Base-by-base conservation (phyloP, 2,888 invertebrate species). In the Tetheella fluctuosa region DNA sequence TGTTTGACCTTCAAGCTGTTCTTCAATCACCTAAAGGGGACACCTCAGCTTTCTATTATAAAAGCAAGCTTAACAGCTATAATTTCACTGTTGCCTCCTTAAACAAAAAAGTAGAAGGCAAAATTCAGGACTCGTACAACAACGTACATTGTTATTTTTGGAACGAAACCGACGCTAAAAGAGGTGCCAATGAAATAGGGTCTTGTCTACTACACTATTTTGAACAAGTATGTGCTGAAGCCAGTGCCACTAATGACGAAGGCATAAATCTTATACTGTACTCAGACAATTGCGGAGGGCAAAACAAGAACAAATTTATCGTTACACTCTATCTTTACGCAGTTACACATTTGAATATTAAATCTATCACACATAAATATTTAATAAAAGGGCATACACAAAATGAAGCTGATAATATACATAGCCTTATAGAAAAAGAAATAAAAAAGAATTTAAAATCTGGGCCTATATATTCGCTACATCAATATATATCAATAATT, bases 81-180 rank as follows among this genome's bases (percentile, higher is more conserved):
- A 70, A 58, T 52, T 74, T 23, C 67, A 70, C 59, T 63, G 62
- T 55, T 62, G 63, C 25, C 65, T 65, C 59, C 69, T 65, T 30
- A 63, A 52, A 37, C 15, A 68, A 65, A 62, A 67, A 59, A 63
- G 59, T 60, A 25, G 59, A 63, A 12, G 59, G 37, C 23, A 56
- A 61, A 3, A 61, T 57, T 23, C 59, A 59, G 55, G 61, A 59
- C 42, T 61, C 64, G 5, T 67, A 67, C 59, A 52, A 54, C 52
- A 55, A 65, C 56, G 67, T 70, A 56, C 23, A 69, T n/a, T 68
- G 66, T 55, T 71, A 28, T 52, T 69, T 73, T 54, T 76, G 75
- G 71, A 64, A 65, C 54, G 68, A 73, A 67, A 64, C 65, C 6
- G 64, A 71, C 52, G 72, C 64, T n/a, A 69, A 68, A 61, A 55